Evolutionary conservation across 2,797 vertebrate species (phyloP).

Genomic region (Leptoclinus maculatus): DNA sequence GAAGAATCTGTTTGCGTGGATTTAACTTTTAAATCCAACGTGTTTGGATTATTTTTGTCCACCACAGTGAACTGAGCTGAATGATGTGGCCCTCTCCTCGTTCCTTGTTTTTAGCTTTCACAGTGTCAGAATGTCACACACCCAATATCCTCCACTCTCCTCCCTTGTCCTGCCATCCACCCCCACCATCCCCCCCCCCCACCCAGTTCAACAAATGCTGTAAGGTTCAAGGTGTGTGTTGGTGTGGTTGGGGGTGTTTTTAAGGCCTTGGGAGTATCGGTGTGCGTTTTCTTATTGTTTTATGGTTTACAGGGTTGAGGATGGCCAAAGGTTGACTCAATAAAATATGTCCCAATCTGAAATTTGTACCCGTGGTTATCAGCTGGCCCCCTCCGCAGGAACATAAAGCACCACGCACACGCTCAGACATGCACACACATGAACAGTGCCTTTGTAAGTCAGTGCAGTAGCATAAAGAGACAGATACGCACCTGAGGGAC

Average conservation of each 20-base stretch:
- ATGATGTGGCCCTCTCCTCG: background rate
- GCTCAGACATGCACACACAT: conserved; percentile 20
- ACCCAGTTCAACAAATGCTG: conserved; percentile 13
- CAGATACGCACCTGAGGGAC: conserved; percentile 11
- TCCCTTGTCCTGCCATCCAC: background rate
- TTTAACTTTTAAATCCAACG: background rate
- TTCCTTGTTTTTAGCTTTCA: conserved; percentile 5
- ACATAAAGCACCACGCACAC: conserved; percentile 22
- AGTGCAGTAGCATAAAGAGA: conserved; percentile 23
- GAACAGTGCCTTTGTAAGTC: conserved; percentile 22
- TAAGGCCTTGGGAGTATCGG: conserved; percentile 54
- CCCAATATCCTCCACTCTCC: conserved; percentile 11
- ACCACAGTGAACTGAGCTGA: background rate
- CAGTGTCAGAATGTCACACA: conserved; percentile 6
- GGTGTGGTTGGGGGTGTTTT: conserved; percentile 27
- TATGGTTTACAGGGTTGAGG: conserved; percentile 66
- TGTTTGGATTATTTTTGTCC: background rate
- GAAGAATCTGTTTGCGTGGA: background rate
- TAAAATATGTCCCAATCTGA: conserved; percentile 82
- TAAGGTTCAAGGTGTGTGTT: conserved; percentile 47
- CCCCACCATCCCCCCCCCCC: too few relatives aligned
- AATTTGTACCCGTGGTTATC: conserved; percentile 78
- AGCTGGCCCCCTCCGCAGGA: conserved; percentile 32
- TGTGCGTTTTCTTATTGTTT: conserved; percentile 72
- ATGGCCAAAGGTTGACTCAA: conserved; percentile 81